Evolutionary conservation across 2,888 invertebrate species (phyloP).

Genomic region (Tridacna crocea): DNA sequence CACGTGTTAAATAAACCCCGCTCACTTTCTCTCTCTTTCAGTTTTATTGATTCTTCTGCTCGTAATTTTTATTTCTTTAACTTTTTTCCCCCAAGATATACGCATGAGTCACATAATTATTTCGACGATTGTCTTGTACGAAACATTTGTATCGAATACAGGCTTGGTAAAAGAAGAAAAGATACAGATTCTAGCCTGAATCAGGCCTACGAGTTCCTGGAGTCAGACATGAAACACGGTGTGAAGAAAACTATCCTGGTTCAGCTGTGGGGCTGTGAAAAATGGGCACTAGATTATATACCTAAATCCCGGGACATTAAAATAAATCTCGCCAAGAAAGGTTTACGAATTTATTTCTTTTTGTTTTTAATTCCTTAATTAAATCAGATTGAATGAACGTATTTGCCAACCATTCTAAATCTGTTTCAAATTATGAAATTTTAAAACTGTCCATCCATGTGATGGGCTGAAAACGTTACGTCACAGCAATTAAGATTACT

Average conservation of each 20-base stretch:
- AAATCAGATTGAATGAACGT: background rate
- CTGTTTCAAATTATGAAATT: background rate
- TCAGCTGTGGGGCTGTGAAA: constrained; percentile 58
- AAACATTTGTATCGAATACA: constrained; percentile 8
- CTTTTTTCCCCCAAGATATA: too few species aligned
- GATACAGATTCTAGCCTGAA: constrained; percentile 40
- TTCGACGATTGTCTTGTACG: too few species aligned
- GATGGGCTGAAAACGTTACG: too few species aligned
- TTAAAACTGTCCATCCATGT: too few species aligned
- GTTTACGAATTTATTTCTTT: constrained; percentile 11
- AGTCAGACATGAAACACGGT: constrained; percentile 54
- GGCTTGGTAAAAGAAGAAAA: constrained; percentile 46
- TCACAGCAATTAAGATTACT: too few species aligned
- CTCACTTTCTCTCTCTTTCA: too few species aligned
- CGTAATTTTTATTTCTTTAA: too few species aligned
- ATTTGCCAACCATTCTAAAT: background rate
- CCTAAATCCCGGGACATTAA: constrained; percentile 50
- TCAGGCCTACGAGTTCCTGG: constrained; percentile 57
- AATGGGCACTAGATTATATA: constrained; percentile 51
- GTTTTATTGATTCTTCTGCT: too few species aligned
- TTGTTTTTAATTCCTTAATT: background rate
- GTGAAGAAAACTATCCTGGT: constrained; percentile 54
- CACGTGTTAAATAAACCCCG: too few species aligned
- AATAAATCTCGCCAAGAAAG: constrained; percentile 47
- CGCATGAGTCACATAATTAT: too few species aligned